Evolutionary conservation across 2,888 invertebrate species (phyloP), one percentile per base, ranked within the genome.

Genomic region (Ornithoptera alexandrae): DNA sequence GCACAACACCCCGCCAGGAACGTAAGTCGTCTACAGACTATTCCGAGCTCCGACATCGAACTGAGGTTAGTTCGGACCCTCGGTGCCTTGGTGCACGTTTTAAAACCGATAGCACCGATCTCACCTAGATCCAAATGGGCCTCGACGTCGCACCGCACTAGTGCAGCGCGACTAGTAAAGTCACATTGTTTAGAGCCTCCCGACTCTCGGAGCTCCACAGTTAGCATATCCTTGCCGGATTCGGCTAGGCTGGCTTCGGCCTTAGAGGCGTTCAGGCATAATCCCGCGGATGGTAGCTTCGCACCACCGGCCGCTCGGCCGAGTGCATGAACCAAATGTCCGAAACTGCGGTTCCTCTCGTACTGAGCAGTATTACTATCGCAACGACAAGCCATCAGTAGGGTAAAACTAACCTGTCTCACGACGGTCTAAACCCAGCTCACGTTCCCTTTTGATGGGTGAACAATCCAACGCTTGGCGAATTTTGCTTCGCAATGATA

Each of bases 391-490:
- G 81, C 80, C 90, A 92, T 92, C 91, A 92, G 93, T 93, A 93
- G 93, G 93, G 91, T 93, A 93, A 93, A 93, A 36, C 92, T 93
- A 92, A 93, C 93, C 93, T 93, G 92, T 93, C 36, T 93, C 93
- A 93, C 93, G 93, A 94, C 93, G 93, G 93, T 94, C 93, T 94
- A 93, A 94, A 93, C 93, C 93, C 93, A 93, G 93, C 93, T 94
- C 94, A 94, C 93, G 92, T 94, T 94, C 93, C 93, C 93, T 94
- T 85, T 94, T 93, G 85, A 92, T 90, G 94, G 94, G 93, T 94
- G 94, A 36, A 36, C 36, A 36, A 36, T 36, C 36, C 36, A 36
- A 36, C 36, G 36, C 36, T 36, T 36, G 36, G 36, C 36, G 36
- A 36, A 36, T 36, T 36, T 36, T 36, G 36, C 36, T 36, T 36